Conservation (phyloP, 2,888 invertebrate genomes). For the Kuschelorhynchus macadamiae region DNA sequence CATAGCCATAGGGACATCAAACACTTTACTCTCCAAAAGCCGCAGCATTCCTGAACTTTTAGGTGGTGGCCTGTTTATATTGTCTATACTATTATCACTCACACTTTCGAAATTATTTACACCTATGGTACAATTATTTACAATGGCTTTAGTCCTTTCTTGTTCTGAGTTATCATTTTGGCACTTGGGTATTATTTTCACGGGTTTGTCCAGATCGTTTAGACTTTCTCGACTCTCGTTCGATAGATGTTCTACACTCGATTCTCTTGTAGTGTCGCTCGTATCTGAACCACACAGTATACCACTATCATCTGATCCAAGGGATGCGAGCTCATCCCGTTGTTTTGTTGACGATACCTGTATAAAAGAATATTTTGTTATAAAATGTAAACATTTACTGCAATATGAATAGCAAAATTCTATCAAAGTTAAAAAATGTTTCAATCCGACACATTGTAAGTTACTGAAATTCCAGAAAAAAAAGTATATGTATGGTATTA, state of each 20-base stretch:
- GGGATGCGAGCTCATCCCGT: conserved; percentile 63
- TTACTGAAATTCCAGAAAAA: too few species aligned
- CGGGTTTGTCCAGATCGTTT: conserved; percentile 65
- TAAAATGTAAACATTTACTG: not conserved
- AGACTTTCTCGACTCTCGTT: conserved; percentile 78
- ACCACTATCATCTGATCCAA: conserved; percentile 84
- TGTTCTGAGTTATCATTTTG: conserved; percentile 52
- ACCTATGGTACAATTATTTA: conserved; percentile 27
- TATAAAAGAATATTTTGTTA: not conserved
- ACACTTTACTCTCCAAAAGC: conserved; percentile 96
- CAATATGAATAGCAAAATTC: too few species aligned
- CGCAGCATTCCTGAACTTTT: conserved; percentile 80
- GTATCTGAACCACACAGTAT: conserved; percentile 77
- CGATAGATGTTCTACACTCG: conserved; percentile 71
- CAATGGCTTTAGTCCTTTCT: conserved; percentile 60
- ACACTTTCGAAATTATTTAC: conserved; percentile 49
- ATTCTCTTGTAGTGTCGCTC: conserved; percentile 69
- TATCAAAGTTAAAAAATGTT: too few species aligned
- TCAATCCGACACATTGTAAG: too few species aligned
- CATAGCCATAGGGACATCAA: conserved; percentile 98
- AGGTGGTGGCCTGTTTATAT: conserved; percentile 59
- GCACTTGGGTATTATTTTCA: conserved; percentile 34
- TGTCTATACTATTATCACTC: conserved; percentile 58
- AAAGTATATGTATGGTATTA: too few species aligned
- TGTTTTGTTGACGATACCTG: conserved; percentile 67